A percentile compares a stretch with the other conserved stretches of the same genome.
Evolutionary conservation across 2,113 vertebrate species (phyloP).

Genomic region (Brachypodius melanocephalos): DNA sequence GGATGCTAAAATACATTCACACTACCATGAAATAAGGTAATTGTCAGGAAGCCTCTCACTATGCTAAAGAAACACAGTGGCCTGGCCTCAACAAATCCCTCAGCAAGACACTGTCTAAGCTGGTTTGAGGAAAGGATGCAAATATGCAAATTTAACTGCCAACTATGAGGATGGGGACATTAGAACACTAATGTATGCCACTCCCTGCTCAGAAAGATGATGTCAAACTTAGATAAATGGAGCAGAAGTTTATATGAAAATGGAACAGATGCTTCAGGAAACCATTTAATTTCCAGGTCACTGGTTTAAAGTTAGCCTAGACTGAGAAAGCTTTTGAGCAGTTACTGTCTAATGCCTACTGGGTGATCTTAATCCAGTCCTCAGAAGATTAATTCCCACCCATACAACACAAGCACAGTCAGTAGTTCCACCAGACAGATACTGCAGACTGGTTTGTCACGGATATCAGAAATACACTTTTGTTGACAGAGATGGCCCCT

Average conservation of each 20-base stretch:
- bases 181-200: background rate
- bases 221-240: background rate
- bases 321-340: background rate
- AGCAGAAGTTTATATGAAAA: background rate
- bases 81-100: background rate
- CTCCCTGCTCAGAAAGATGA: background rate
- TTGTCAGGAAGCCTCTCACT: background rate
- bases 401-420: background rate
- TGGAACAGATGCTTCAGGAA: background rate
- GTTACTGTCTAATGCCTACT: background rate
- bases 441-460: background rate
- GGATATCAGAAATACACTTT: background rate
- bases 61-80: background rate
- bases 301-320: background rate
- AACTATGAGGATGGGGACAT: background rate
- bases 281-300: background rate
- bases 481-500: background rate
- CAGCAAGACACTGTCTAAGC: background rate
- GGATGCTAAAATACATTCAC: background rate
- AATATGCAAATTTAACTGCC: background rate
- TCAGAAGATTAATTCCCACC: background rate
- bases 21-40: background rate
- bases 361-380: background rate
- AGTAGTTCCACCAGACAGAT: background rate
- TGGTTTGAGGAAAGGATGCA: background rate